A percentile compares a stretch with the other conserved stretches of the same genome.
Evolutionary conservation across 1,140 invertebrate genomes (phyloP).

Genomic region (Euborellia annulipes): DNA sequence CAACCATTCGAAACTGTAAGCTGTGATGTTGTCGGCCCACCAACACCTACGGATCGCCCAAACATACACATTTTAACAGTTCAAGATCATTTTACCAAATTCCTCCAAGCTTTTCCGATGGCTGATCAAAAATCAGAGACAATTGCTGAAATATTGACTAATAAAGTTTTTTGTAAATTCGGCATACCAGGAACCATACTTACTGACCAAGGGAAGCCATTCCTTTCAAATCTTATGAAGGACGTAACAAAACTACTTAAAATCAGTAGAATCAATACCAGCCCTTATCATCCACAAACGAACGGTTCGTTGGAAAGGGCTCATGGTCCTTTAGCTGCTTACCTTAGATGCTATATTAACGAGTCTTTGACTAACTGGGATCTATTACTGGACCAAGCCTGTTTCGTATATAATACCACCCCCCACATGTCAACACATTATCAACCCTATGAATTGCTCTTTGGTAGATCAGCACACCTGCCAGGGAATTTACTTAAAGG

Average conservation of each 20-base stretch:
- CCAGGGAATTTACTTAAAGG: too few relatives aligned
- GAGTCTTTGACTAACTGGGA: too few relatives aligned
- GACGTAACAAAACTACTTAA: neutral
- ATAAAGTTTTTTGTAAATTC: constrained; percentile 11
- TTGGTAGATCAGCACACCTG: too few relatives aligned
- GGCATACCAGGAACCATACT: constrained; percentile 13
- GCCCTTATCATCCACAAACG: too few relatives aligned
- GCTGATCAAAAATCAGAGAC: constrained; percentile 23
- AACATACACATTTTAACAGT: constrained; percentile 23
- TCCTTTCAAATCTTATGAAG: constrained; percentile 6
- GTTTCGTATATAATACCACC: too few relatives aligned
- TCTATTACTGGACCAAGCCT: too few relatives aligned
- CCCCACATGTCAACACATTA: too few relatives aligned
- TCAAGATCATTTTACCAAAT: constrained; percentile 27
- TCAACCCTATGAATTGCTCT: too few relatives aligned
- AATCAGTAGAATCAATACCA: too few relatives aligned
- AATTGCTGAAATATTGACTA: constrained; percentile 17
- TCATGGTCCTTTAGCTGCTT: too few relatives aligned
- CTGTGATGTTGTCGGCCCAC: constrained; percentile 22
- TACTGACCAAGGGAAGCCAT: constrained; percentile 11
- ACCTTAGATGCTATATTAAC: too few relatives aligned
- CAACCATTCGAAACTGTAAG: constrained; percentile 15
- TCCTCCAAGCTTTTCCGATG: constrained; percentile 18
- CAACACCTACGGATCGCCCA: constrained; percentile 11
- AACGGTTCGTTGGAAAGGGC: too few relatives aligned